Base-by-base conservation (phyloP, 92 coral and sea anemone genomes). In the Paragorgia papillata region DNA sequence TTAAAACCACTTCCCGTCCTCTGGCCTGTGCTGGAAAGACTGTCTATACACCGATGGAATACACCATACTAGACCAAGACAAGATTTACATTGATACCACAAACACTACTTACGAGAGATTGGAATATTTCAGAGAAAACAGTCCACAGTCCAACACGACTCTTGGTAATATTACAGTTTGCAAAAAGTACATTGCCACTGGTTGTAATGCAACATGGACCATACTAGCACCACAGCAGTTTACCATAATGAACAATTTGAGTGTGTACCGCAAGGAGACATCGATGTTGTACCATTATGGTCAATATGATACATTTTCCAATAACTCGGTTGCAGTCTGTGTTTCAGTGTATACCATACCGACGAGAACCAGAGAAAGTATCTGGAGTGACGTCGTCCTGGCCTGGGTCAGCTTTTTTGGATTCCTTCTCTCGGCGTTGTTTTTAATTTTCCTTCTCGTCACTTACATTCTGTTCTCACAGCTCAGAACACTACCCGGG, bases 401-500 rank as follows among this genome's bases (percentile, higher is more conserved):
- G 53, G 81, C 79, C 44, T 85, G 80, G 68, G 58, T 80, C 21
- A 40, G 66, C 51, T 53, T 71, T 54, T 14, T 54, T 27, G n/a
- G 35, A 1, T 71, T 71, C n/a, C 25, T 71, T 14, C 64, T 80
- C 26, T 80, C 79, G 2, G 63, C 58, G 8, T 10, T 80, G 15
- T 80, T 55, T 12, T 71, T 69, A 20, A 24, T 51, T 2, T 40
- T 69, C 31, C 69, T 80, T 25, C 79, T 80, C 24, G 58, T 57
- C 25, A 80, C 84, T 19, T 80, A 69, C 32, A 56, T 69, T 17
- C 26, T 68, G 21, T 80, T 80, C 54, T 25, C 48, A 15, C 78
- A 80, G 18, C 84, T 80, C 2, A 64, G 70, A 28, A 80, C 84
- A 7, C 79, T 69, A 0, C 80, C 85, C 13, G 80, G 85, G 15